Evolutionary conservation across 2,113 vertebrate species (phyloP), one percentile per base, ranked within the genome.

Genomic region (Alligator sinensis): DNA sequence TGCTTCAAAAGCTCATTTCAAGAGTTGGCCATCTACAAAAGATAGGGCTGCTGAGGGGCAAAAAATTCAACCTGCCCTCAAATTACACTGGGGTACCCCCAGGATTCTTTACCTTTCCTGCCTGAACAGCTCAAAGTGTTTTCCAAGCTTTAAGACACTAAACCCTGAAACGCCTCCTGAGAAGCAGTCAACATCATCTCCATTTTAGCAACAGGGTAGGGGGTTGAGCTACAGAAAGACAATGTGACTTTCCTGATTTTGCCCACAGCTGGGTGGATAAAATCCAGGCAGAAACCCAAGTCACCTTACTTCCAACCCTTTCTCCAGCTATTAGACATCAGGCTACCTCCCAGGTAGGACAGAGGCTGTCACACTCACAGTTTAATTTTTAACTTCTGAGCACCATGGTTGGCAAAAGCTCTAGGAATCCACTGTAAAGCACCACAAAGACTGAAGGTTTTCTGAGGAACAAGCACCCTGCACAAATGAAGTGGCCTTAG

Each of bases 181-280:
- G 54, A 89, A 92, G 15, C 19, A 60, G 47, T 91, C 89, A 74
- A 18, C 55, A 64, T 25, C 62, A 47, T 24, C 1, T 19, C 30
- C 27, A 15, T 81, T 87, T 88, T 62, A 91, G 34, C 62, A 86
- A 57, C 72, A 57, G 84, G 83, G 93, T 96, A 47, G 47, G 47
- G 38, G 96, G 96, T 83, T 93, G 96, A 96, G 95, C 87, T 89
- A 94, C 62, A 72, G 94, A 86, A 30, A 47, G 6, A 66, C 61
- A 77, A 82, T 30, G 38, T 47, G 47, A 47, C 47, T 47, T 47
- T 47, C 47, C 47, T 47, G 47, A 47, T 47, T 47, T 47, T 47
- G 47, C 47, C 47, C 2, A 84, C 60, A 70, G 34, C 76, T 38
- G 80, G 63, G 77, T 5, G 25, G 58, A 47, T 80, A 62, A 83